These are phyloP conservation scores for Drosophila navojoa DNA, from an alignment of 1,140 invertebrate species.

Conservation along the genomic window DNA sequence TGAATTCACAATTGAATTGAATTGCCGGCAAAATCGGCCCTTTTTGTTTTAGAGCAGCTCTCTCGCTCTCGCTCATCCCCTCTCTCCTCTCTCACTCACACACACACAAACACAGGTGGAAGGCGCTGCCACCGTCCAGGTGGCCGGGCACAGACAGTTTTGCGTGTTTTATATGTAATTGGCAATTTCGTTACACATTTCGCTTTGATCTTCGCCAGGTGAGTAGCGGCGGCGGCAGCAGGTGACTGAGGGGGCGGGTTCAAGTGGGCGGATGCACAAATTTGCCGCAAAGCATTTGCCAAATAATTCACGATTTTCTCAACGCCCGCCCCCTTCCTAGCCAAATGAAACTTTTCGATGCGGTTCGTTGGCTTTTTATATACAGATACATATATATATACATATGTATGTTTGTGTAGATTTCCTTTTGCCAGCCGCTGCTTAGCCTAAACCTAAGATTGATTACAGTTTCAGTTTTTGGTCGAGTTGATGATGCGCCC, in stretches of 20 bases:
- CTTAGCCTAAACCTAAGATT: slow-evolving; percentile 20
- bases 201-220: slow-evolving; percentile 74
- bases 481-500: slow-evolving; percentile 34
- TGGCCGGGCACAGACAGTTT: slow-evolving; percentile 49
- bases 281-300: slow-evolving; percentile 61
- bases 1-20: slow-evolving; percentile 75
- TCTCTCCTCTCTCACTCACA: too few species aligned
- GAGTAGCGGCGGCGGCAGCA: slow-evolving; percentile 33
- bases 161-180: slow-evolving; percentile 74
- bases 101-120: slow-evolving; percentile 1
- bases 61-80: too few species aligned
- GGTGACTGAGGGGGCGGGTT: slow-evolving; percentile 11
- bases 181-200: slow-evolving; percentile 78
- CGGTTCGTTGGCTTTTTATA: slow-evolving; percentile 40
- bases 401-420: too few species aligned
- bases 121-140: slow-evolving; percentile 3
- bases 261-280: slow-evolving; percentile 55
- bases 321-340: neutral
- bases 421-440: neutral
- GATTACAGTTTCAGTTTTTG: slow-evolving; percentile 41
- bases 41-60: slow-evolving; percentile 58
- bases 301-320: slow-evolving; percentile 60
- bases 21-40: slow-evolving; percentile 54
- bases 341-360: slow-evolving; percentile 36
- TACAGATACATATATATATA: neutral